Conservation (phyloP, 2,113 vertebrate species). For the Tragelaphus buxtoni region DNA sequence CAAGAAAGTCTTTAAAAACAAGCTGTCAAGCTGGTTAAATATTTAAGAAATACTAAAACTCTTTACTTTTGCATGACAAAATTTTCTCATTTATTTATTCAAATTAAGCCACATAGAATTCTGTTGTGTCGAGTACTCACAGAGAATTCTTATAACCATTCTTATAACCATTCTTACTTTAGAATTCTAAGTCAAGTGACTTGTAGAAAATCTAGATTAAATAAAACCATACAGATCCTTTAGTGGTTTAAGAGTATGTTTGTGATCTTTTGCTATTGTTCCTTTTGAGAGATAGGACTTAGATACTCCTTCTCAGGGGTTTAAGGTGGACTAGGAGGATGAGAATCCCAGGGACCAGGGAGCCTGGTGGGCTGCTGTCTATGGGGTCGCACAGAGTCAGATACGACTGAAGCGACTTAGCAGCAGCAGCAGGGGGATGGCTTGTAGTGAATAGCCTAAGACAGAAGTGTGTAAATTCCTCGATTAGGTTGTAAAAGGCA, state of each 20-base stretch:
- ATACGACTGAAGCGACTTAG: no score
- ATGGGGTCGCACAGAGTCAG: no score
- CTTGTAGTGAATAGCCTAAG: neutral
- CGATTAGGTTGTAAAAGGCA: neutral
- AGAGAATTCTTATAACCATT: neutral
- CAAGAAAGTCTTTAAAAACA: neutral
- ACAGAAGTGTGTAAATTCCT: neutral
- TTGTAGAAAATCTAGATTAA: conserved; percentile 4
- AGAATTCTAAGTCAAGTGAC: neutral
- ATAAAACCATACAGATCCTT: neutral
- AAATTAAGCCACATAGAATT: neutral
- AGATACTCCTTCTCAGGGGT: neutral
- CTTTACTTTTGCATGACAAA: neutral
- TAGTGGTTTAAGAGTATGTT: neutral
- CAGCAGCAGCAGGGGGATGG: no score
- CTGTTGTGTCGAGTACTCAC: neutral
- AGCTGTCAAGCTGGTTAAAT: neutral
- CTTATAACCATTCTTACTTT: neutral
- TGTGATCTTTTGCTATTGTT: neutral
- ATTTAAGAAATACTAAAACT: neutral
- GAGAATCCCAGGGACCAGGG: no score
- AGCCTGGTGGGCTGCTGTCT: no score
- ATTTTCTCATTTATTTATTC: neutral
- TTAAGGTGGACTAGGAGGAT: neutral
- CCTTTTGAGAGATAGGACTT: neutral